Evolutionary conservation across 2,888 invertebrate genomes (phyloP), one percentile per base, ranked within the genome.

Genomic region (Apantesis nais): DNA sequence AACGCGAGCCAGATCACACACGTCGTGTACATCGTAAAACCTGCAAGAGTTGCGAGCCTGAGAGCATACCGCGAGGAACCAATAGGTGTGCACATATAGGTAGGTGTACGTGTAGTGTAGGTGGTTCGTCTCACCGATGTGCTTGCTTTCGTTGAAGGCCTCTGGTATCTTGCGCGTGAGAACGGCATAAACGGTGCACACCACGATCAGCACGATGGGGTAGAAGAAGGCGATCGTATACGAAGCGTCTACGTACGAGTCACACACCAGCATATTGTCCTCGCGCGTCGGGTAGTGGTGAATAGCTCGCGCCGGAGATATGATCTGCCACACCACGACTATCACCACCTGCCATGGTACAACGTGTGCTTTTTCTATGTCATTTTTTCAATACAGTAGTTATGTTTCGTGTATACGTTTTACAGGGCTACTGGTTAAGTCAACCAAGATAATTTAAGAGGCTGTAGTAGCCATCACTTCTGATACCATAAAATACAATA

Each of bases 21-120:
- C 61, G 99, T 99, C 63, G 99, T 99, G 94, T 99, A 99, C 99
- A 99, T 99, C 52, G 99, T 99, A 93, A 99, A 99, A 74, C 98
- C 98, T 98, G 92, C 58, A 14, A 19, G 0, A 44, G 31, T 58
- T 19, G 41, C 9, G 22, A 25, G 44, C 31, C 22, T 67, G 19
- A 69, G 41, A 8, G 19, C n/a, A 25, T 39, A 8, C 25, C 52
- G 25, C 16, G 7, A 29, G 58, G 16, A 58, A 29, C 16, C n/a
- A 25, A 55, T 29, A 29, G 1, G 58, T 25, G 41, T 12, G 48
- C 25, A 55, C 25, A 25, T 55, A 55, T 55, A 19, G 7, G 16
- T 19, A 44, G 4, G 65, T 64, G 44, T 11, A 55, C 2, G 64
- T 0, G 68, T 31, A 44, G 31, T 14, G 34, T 8, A 58, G 12